Base-by-base conservation (phyloP, 2,888 invertebrate genomes). In the Limnephilus auricula region DNA sequence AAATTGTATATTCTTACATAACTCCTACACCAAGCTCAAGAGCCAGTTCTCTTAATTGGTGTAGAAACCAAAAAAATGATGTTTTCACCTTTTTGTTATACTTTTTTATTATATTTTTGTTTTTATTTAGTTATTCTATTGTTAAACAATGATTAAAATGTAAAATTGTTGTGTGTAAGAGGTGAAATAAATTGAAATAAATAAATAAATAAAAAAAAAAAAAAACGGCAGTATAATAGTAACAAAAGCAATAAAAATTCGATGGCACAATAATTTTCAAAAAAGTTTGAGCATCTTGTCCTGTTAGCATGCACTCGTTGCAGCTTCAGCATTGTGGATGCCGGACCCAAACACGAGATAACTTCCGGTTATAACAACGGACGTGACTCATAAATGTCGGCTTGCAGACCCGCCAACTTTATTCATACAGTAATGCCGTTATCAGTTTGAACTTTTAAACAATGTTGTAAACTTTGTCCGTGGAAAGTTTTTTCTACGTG, bases 301-400 rank as follows among this genome's bases (percentile, higher is more conserved):
- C 50, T 65, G 50, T 25, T 25, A 15, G 25, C 50, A 65, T 65
- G 50, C 50, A 65, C 18, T 65, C 15, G 31, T 15, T 30, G 82
- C 82, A 31, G 80, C 80, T 32, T 30, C 31, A 10, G 31, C 65
- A 65, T 87, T 87, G 87, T 87, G 78, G 31, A 87, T 87, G 45
- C 87, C 15, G 65, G 30, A 31, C 87, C 65, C 50, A 65, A 87
- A 40, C 87, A 50, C 65, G 32, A 87, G 86, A 90, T 90, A 90
- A 87, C 90, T 90, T 90, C 86, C 85, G 87, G 86, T 90, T 90
- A 90, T 65, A 25, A 37, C 79, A 40, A 79, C 45, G 65, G 82
- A 87, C 90, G 90, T 90, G 90, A 79, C 86, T 79, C 90, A 90
- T 90, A 90, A 86, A 82, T 32, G 85, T 65, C 86, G 79, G 31